Evolutionary conservation across 2,888 invertebrate genomes (phyloP).

Genomic region (Drosophila mimetica): DNA sequence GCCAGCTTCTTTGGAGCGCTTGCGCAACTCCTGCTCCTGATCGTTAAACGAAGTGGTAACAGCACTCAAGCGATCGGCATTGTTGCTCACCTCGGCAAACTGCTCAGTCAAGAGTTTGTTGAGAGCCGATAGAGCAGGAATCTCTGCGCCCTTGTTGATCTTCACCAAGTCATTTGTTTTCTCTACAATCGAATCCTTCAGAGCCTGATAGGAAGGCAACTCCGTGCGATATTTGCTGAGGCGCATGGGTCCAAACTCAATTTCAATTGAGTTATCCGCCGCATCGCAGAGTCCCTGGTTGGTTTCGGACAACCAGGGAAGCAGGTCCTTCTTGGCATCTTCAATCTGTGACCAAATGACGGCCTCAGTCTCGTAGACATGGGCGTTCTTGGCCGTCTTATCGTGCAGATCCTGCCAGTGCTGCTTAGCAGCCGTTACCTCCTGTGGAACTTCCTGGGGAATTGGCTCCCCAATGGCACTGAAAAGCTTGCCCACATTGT

Average conservation of each 20-base stretch:
- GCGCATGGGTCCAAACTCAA: constrained; percentile 91
- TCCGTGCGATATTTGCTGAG: constrained; percentile 94
- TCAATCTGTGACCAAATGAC: constrained; percentile 97
- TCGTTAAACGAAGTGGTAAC: constrained; percentile 90
- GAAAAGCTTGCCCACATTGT: constrained; percentile 84
- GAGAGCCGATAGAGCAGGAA: constrained; percentile 88
- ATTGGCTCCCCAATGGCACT: constrained; percentile 85
- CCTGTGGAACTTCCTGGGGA: constrained; percentile 83
- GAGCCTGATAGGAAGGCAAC: constrained; percentile 90
- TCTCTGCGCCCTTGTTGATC: constrained; percentile 89
- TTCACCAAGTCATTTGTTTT: constrained; percentile 92
- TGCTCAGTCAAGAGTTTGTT: constrained; percentile 89
- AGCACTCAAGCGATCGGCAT: constrained; percentile 90
- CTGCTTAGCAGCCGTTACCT: constrained; percentile 87
- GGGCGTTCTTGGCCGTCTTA: constrained; percentile 89
- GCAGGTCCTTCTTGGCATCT: constrained; percentile 92
- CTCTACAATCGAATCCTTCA: constrained; percentile 90
- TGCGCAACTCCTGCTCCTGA: constrained; percentile 89
- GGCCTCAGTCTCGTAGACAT: constrained; percentile 93
- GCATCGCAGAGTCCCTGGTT: constrained; percentile 91
- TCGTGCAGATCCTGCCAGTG: constrained; percentile 90
- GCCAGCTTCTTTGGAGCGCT: constrained; percentile 89
- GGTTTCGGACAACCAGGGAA: constrained; percentile 93
- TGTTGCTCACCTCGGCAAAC: constrained; percentile 89
- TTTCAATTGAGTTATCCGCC: constrained; percentile 91